phyloP scores from a whole-genome alignment of 2,113 vertebrate species.

The Grallaria varia region DNA sequence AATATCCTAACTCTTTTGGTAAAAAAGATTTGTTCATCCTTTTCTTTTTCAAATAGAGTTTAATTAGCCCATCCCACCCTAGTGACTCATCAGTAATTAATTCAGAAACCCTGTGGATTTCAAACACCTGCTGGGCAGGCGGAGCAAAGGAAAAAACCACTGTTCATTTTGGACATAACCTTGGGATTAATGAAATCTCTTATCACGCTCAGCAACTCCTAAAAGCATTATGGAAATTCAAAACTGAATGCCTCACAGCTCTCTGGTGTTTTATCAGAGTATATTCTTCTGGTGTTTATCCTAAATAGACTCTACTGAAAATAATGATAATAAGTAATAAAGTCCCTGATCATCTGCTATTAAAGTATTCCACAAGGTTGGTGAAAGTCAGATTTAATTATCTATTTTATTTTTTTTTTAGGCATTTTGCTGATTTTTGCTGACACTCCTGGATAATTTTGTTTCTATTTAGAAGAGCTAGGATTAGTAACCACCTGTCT shows the following conservation, averaged over 20 bases:
- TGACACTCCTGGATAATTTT: background rate
- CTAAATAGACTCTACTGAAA: background rate
- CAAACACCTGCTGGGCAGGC: conserved; percentile 29
- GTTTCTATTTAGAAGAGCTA: background rate
- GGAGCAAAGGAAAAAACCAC: background rate
- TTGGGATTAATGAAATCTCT: conserved; percentile 2
- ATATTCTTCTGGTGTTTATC: background rate
- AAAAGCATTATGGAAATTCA: background rate
- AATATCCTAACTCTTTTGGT: background rate
- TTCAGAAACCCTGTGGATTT: background rate
- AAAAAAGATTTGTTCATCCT: background rate
- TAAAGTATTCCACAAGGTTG: background rate
- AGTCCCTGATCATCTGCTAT: background rate
- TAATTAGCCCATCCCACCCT: conserved; percentile 12
- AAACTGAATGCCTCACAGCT: background rate
- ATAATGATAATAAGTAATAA: background rate
- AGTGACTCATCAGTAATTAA: conserved; percentile 31
- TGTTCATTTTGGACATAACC: background rate
- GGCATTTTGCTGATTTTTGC: background rate
- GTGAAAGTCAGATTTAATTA: background rate
- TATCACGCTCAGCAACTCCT: background rate
- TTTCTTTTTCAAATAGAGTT: background rate
- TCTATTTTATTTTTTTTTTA: background rate
- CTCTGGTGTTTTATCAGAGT: background rate
- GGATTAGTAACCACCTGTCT: background rate